A percentile compares a stretch with the other conserved stretches of the same genome.
Evolutionary conservation across 1,140 invertebrate species (phyloP).

Genomic region (Trichomalopsis sarcophagae): DNA sequence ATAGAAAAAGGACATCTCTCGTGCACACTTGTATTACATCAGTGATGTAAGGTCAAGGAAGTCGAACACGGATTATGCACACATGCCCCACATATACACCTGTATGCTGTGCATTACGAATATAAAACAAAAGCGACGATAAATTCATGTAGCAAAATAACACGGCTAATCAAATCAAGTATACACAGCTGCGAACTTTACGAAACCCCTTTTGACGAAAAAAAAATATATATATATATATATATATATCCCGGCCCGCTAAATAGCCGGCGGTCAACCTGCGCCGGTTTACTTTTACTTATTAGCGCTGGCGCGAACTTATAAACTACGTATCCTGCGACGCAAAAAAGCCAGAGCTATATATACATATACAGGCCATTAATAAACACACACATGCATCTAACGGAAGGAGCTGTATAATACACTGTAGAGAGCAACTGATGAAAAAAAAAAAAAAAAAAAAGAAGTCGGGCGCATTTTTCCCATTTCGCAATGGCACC

Average conservation of each 20-base stretch:
- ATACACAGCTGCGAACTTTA: too few species aligned
- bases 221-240: too few species aligned
- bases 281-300: background rate
- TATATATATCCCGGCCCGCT: too few species aligned
- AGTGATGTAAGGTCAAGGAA: constrained; percentile 3
- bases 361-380: background rate
- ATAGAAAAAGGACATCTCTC: too few species aligned
- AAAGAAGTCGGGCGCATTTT: constrained; percentile 24
- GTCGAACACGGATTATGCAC: background rate
- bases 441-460: background rate
- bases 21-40: background rate
- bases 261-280: too few species aligned
- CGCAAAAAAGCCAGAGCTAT: background rate
- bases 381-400: background rate
- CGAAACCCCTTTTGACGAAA: too few species aligned
- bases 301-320: background rate
- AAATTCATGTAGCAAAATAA: too few species aligned
- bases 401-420: background rate
- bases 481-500: constrained; percentile 29
- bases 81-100: too few species aligned
- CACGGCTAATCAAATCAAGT: too few species aligned
- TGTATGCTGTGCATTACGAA: too few species aligned
- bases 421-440: background rate
- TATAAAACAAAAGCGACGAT: too few species aligned
- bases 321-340: too few species aligned